Evolutionary conservation across 2,113 vertebrate species (phyloP).

Genomic region (Physeter macrocephalus): DNA sequence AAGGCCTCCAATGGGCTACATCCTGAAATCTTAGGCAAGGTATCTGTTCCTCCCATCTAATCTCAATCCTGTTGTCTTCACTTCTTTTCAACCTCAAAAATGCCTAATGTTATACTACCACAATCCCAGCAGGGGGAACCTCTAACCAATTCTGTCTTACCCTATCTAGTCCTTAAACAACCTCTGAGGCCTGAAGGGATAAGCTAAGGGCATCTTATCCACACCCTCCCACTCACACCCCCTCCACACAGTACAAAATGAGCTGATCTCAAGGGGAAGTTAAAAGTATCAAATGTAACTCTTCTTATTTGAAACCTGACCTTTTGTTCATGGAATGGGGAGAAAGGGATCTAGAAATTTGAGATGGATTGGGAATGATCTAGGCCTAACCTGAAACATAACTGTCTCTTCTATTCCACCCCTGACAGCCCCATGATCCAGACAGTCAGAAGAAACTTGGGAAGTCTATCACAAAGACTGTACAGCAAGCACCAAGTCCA

Average conservation of each 20-base stretch:
- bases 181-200: background rate
- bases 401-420: background rate
- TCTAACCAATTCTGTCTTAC: background rate
- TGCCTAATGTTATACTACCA: background rate
- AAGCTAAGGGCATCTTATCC: background rate
- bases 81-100: background rate
- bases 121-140: background rate
- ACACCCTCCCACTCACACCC: too few species aligned
- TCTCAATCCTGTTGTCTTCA: background rate
- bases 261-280: background rate
- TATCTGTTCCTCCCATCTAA: background rate
- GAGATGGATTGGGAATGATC: background rate
- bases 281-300: background rate
- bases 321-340: background rate
- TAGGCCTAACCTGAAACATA: background rate
- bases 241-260: background rate
- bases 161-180: background rate
- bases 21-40: constrained; percentile 73
- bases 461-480: background rate
- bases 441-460: background rate
- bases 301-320: background rate
- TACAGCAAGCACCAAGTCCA: constrained; percentile 17
- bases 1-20: constrained; percentile 74
- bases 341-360: background rate
- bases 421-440: background rate